Conservation (phyloP, 53 echinoderm and acorn worm species). For the Antedon mediterranea region DNA sequence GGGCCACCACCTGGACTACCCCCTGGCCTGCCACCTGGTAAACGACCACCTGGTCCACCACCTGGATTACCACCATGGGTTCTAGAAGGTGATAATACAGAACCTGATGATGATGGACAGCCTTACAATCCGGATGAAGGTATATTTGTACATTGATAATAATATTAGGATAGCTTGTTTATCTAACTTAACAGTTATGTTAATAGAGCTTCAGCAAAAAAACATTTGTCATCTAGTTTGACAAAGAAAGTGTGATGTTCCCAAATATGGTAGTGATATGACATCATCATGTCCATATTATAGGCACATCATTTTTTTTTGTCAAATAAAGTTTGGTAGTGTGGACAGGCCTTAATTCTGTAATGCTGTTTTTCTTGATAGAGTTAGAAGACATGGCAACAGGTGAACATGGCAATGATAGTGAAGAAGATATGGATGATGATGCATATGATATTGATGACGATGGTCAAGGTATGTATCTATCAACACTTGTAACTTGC, state of each 20-base stretch:
- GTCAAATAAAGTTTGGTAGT: too few species aligned
- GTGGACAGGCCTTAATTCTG: too few species aligned
- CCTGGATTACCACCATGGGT: constrained; percentile 47
- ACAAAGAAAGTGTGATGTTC: too few species aligned
- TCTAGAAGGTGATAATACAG: constrained; percentile 11
- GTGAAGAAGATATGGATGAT: constrained; percentile 7
- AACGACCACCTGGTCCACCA: constrained; percentile 70
- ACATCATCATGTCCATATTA: too few species aligned
- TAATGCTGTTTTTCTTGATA: neutral
- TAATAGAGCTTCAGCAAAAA: too few species aligned
- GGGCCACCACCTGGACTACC: constrained; percentile 49
- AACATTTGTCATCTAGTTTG: too few species aligned
- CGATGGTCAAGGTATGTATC: constrained; percentile 13
- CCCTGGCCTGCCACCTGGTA: constrained; percentile 51
- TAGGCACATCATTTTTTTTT: too few species aligned
- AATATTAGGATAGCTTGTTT: too few species aligned
- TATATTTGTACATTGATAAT: too few species aligned
- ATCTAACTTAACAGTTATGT: too few species aligned
- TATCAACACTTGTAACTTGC: too few species aligned
- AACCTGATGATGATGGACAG: neutral
- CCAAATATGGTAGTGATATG: too few species aligned
- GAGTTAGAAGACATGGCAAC: constrained; percentile 11
- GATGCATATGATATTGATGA: constrained; percentile 8
- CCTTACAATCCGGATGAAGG: constrained; percentile 26
- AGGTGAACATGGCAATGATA: constrained; percentile 2